A percentile compares a stretch with the other conserved stretches of the same genome.
Evolutionary conservation across 2,888 invertebrate genomes (phyloP).

Genomic region (Drosophila leonis): DNA sequence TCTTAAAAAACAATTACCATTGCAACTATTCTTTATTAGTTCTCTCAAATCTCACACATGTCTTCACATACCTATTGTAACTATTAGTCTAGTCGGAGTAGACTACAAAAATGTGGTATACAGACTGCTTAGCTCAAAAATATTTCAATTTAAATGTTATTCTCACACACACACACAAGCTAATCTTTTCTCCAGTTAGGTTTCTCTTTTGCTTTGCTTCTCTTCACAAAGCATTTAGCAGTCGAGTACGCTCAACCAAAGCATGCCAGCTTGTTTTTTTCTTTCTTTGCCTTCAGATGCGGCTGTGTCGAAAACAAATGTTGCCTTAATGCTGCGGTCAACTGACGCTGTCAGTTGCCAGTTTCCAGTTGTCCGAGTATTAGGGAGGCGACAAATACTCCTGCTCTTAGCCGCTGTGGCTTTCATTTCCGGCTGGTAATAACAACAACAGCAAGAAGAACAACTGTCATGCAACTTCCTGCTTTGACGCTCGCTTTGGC

Average conservation of each 20-base stretch:
- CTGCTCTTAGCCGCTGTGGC: conserved; percentile 34
- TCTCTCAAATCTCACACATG: background rate
- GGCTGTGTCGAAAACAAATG: conserved; percentile 67
- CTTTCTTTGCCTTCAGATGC: conserved; percentile 38
- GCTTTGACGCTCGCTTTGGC: conserved; percentile 40
- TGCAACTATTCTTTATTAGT: background rate
- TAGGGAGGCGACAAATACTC: background rate
- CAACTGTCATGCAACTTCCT: conserved; percentile 61
- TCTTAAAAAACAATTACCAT: background rate
- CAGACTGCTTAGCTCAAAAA: background rate
- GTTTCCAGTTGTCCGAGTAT: conserved; percentile 2
- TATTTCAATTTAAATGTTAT: background rate
- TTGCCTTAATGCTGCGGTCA: conserved; percentile 77
- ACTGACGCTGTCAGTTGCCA: conserved; percentile 38
- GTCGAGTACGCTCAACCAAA: background rate
- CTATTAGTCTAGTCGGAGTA: background rate
- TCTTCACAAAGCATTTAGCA: background rate
- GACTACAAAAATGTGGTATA: too few relatives aligned
- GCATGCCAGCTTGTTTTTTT: background rate
- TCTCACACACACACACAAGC: background rate
- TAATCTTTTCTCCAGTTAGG: background rate
- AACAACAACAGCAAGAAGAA: conserved; percentile 17
- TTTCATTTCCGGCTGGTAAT: conserved; percentile 64
- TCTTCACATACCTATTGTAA: background rate
- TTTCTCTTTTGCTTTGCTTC: background rate